phyloP scores from a whole-genome alignment of 2,797 vertebrate genomes.

The Melanotaenia nigrans region DNA sequence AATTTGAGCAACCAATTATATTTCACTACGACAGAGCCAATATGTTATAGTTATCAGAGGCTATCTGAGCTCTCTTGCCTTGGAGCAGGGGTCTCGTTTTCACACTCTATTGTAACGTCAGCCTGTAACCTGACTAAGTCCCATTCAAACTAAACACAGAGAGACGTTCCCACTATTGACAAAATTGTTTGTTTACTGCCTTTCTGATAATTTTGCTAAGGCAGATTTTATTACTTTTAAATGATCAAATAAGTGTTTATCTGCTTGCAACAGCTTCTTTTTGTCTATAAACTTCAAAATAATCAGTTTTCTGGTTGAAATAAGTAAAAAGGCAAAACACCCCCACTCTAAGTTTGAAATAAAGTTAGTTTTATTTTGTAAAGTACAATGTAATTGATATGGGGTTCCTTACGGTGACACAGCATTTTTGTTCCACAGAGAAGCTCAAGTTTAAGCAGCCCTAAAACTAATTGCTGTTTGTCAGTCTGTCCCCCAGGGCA shows the following conservation, averaged over 20 bases:
- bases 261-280: background rate
- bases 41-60: constrained; percentile 72
- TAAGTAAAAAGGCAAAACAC: background rate
- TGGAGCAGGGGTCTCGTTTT: constrained; percentile 26
- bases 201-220: background rate
- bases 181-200: background rate
- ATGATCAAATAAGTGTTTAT: constrained; percentile 17
- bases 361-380: constrained; percentile 30
- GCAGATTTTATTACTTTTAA: background rate
- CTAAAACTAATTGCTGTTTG: constrained; percentile 50
- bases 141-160: constrained; percentile 25
- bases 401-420: constrained; percentile 50
- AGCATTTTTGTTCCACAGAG: constrained; percentile 49
- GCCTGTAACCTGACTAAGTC: constrained; percentile 33
- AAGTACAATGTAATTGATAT: constrained; percentile 47
- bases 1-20: constrained; percentile 54
- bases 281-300: background rate
- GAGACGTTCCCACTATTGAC: background rate
- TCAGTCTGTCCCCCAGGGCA: constrained; percentile 37
- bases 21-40: constrained; percentile 69
- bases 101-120: constrained; percentile 24
- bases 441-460: constrained; percentile 55
- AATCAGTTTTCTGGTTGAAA: background rate
- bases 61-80: constrained; percentile 50
- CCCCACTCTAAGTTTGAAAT: background rate